phyloP scores from a whole-genome alignment of 2,888 invertebrate genomes.

The Leucophora obtusa region DNA sequence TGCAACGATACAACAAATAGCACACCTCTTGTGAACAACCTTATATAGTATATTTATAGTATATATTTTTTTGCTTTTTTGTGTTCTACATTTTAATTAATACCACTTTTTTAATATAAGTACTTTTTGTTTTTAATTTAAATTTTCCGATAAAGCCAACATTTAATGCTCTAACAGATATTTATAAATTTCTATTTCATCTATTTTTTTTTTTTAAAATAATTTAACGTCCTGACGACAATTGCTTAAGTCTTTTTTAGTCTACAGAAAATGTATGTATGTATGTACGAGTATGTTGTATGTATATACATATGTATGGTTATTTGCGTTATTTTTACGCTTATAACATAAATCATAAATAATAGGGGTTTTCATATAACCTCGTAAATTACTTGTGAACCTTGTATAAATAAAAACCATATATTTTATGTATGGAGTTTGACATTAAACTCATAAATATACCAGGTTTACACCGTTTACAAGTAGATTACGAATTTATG shows the following conservation, averaged over 20 bases:
- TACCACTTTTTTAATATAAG: slow-evolving; percentile 51
- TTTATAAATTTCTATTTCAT: slow-evolving; percentile 48
- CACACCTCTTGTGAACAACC: no score
- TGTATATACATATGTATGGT: not conserved
- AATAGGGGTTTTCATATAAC: no score
- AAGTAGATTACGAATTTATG: no score
- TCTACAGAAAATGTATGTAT: slow-evolving; percentile 68
- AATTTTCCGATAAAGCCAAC: slow-evolving; percentile 71
- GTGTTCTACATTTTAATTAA: slow-evolving; percentile 34
- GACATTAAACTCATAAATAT: no score
- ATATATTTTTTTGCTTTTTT: slow-evolving; percentile 10
- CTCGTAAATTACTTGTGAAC: no score
- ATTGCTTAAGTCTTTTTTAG: slow-evolving; percentile 77
- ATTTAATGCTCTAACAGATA: slow-evolving; percentile 73
- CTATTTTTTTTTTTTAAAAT: slow-evolving; percentile 41
- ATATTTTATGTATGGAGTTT: no score
- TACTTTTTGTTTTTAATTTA: slow-evolving; percentile 55
- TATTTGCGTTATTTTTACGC: slow-evolving; percentile 50
- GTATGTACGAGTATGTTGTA: not conserved
- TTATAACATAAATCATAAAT: slow-evolving; percentile 55
- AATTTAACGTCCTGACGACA: slow-evolving; percentile 77
- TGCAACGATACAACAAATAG: no score
- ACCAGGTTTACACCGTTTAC: no score
- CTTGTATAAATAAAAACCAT: no score
- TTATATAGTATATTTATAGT: slow-evolving; percentile 49